Evolutionary conservation across 2,113 vertebrate genomes (phyloP).

Genomic region (Oncorhynchus kisutch): DNA sequence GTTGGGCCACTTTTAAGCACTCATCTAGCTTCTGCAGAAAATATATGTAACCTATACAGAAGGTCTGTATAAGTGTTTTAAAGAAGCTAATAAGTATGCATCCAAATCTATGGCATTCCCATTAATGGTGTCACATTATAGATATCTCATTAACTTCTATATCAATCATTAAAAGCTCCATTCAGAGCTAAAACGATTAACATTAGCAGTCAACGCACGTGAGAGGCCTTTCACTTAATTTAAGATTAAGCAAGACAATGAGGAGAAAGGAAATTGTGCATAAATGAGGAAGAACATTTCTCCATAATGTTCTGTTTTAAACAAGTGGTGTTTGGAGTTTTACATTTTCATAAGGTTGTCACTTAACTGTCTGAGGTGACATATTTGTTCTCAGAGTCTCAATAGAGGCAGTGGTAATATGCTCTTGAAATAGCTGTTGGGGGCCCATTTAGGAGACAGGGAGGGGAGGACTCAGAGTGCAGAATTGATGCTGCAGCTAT

Average conservation of each 20-base stretch:
- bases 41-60: background rate
- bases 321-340: background rate
- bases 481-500: constrained; percentile 70
- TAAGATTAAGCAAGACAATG: background rate
- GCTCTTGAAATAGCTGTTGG: constrained; percentile 60
- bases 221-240: background rate
- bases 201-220: background rate
- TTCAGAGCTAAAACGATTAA: background rate
- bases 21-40: background rate
- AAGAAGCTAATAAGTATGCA: background rate
- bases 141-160: background rate
- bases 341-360: background rate
- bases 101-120: background rate
- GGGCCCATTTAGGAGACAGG: constrained; percentile 56
- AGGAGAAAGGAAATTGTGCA: background rate
- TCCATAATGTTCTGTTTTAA: background rate
- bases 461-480: constrained; percentile 51
- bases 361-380: background rate
- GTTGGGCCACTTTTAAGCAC: background rate
- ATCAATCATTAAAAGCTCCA: background rate
- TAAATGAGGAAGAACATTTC: background rate
- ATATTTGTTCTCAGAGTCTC: background rate
- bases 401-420: constrained; percentile 9
- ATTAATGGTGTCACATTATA: background rate
- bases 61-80: background rate